Conservation (phyloP, 1,140 invertebrate genomes). For the Bombus terrestris region DNA sequence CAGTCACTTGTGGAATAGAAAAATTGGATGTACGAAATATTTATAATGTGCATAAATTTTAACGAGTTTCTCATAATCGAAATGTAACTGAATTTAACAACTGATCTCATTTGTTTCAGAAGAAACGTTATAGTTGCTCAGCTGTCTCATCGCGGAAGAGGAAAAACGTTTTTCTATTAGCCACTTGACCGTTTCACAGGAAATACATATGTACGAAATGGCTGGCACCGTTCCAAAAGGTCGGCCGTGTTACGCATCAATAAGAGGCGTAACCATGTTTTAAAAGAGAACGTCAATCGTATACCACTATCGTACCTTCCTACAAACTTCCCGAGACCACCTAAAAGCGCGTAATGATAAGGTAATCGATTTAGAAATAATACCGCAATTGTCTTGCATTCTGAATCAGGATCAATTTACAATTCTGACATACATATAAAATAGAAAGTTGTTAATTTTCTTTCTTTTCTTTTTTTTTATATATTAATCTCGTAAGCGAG, state of each 20-base stretch:
- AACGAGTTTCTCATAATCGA: neutral
- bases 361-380: neutral
- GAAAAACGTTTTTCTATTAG: constrained; percentile 26
- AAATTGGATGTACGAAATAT: too few relatives aligned
- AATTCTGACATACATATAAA: neutral
- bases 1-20: too few relatives aligned
- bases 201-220: constrained; percentile 24
- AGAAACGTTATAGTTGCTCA: neutral
- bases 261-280: constrained; percentile 18
- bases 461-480: too few relatives aligned
- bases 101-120: neutral
- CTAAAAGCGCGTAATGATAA: constrained; percentile 13
- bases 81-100: neutral
- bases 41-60: too few relatives aligned
- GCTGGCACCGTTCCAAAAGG: constrained; percentile 52
- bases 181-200: neutral
- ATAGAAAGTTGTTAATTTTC: too few relatives aligned
- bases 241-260: constrained; percentile 38
- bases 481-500: neutral
- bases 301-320: neutral
- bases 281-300: constrained; percentile 12
- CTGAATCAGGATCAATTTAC: too few relatives aligned
- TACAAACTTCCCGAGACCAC: neutral
- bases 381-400: neutral
- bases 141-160: neutral